Base-by-base conservation (phyloP, 1,140 invertebrate genomes). In the Panagrolaimus sp. region DNA sequence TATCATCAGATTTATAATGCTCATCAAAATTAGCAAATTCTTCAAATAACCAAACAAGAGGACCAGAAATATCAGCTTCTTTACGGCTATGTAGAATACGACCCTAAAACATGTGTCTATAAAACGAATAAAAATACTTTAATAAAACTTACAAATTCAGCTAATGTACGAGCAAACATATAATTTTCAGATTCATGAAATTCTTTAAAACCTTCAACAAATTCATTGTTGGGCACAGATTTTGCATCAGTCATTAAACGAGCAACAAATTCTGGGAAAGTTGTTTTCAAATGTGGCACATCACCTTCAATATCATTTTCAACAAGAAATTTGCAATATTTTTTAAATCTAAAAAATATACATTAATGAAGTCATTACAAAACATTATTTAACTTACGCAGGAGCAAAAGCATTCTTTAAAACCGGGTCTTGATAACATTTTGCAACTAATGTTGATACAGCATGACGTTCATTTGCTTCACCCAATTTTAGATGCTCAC, bases 191-290 rank as follows among this genome's bases (percentile, higher is more conserved):
- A 57, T 11, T 57, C n/a, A 57, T 27, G 51, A 57, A 27, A 25
- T 57, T 11, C 9, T 20, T 11, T 5, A 57, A 27, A 20, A 57
- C 27, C 51, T 11, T 11, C 20, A 11, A 25, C 51, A 20, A 27
- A 16, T 57, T 27, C 20, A 11, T 57, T 57, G n/a, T 27, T 27
- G n/a, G 20, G 14, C 1, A 57, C 27, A 20, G 51, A 25, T 5
- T 16, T 27, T 4, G 20, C n/a, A 20, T 27, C 51, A 20, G 27
- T 57, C 4, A 57, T 57, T 0, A 57, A 25, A 20, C 51, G 51
- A 11, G 51, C 51, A 20, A 57, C 51, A 20, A 57, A 57, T 25
- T 57, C 51, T 11, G 51, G 51, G 20, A 57, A 57, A 20, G 51
- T 57, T 11, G 11, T 20, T 11, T 11, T 9, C 8, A 57, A 25